phyloP scores from a whole-genome alignment of 2,113 vertebrate species.

The Oreochromis aureus region DNA sequence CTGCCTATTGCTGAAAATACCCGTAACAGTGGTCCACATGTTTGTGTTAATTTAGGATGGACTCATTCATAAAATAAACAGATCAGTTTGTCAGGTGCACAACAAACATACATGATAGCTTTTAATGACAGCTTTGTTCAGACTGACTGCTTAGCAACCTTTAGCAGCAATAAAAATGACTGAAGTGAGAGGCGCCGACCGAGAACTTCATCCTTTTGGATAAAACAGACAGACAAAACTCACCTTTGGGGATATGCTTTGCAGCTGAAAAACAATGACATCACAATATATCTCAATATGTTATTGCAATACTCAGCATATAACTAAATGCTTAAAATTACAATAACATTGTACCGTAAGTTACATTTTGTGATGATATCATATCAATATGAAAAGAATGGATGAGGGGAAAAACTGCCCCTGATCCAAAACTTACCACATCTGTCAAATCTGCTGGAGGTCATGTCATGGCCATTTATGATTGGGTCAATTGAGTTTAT shows the following conservation, averaged over 20 bases:
- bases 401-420: background rate
- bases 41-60: background rate
- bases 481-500: background rate
- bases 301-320: background rate
- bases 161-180: background rate
- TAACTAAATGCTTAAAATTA: background rate
- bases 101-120: background rate
- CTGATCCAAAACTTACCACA: background rate
- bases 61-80: background rate
- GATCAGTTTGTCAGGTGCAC: background rate
- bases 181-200: background rate
- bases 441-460: background rate
- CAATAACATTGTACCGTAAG: background rate
- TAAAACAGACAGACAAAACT: background rate
- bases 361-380: background rate
- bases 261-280: background rate
- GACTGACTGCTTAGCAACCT: background rate
- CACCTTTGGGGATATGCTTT: background rate
- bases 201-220: background rate
- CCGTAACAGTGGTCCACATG: background rate
- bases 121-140: background rate
- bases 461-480: background rate
- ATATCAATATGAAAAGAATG: background rate
- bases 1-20: background rate
- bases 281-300: background rate